phyloP scores from a whole-genome alignment of 2,888 invertebrate genomes.

The Cheilosia urbana region DNA sequence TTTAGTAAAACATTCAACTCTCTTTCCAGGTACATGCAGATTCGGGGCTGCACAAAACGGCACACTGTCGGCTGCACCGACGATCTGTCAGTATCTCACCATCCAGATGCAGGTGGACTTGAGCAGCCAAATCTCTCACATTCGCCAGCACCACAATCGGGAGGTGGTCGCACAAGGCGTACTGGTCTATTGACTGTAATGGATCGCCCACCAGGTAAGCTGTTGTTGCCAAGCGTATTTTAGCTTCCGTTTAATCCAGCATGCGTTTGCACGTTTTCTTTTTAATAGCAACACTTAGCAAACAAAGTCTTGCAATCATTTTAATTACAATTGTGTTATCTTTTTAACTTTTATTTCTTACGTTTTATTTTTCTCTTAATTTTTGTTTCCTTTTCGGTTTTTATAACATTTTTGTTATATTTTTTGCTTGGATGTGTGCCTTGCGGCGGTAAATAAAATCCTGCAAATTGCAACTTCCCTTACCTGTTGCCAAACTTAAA shows the following conservation, averaged over 20 bases:
- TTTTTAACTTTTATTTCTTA: constrained; percentile 75
- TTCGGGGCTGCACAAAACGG: constrained; percentile 89
- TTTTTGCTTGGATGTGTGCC: constrained; percentile 78
- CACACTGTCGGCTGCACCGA: constrained; percentile 92
- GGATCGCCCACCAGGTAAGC: constrained; percentile 92
- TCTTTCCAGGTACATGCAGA: constrained; percentile 89
- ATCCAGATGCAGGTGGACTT: constrained; percentile 76
- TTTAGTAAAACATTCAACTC: constrained; percentile 2
- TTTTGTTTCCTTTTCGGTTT: constrained; percentile 76
- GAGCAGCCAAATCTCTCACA: constrained; percentile 81
- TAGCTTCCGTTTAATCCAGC: constrained; percentile 26
- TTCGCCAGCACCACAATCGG: constrained; percentile 79
- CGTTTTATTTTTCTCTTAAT: constrained; percentile 58
- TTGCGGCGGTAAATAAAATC: constrained; percentile 77
- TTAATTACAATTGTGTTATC: constrained; percentile 64
- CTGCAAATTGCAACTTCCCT: constrained; percentile 61
- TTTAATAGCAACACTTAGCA: constrained; percentile 24
- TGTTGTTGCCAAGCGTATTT: neutral
- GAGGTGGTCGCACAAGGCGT: constrained; percentile 88
- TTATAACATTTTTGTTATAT: constrained; percentile 70
- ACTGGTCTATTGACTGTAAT: constrained; percentile 94
- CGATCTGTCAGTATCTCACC: constrained; percentile 84
- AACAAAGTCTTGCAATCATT: constrained; percentile 5
- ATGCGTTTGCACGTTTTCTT: constrained; percentile 51
- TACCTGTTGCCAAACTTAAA: constrained; percentile 32